phyloP scores from a whole-genome alignment of 1,140 invertebrate genomes.

The Drosophila tani region DNA sequence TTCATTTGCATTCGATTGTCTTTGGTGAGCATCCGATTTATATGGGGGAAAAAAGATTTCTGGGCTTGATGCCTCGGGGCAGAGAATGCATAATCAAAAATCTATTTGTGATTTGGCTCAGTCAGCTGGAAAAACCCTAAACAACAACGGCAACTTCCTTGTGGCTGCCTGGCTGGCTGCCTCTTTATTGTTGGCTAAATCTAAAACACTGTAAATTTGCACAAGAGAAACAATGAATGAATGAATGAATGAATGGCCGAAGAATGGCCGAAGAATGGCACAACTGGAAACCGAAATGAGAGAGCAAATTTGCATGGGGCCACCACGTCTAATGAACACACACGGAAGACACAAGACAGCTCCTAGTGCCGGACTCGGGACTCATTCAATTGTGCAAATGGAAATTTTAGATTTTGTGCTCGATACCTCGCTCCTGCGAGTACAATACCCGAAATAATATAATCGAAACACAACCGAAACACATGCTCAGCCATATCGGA shows the following conservation, averaged over 20 bases:
- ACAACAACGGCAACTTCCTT: conserved; percentile 15
- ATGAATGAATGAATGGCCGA: not conserved
- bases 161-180: conserved; percentile 1
- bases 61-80: conserved; percentile 13
- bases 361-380: conserved; percentile 9
- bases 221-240: conserved; percentile 8
- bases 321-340: conserved; percentile 63
- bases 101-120: conserved; percentile 25
- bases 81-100: conserved; percentile 28
- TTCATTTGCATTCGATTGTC: conserved; percentile 37
- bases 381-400: conserved; percentile 73
- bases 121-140: conserved; percentile 23
- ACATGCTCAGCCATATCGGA: conserved; percentile 7
- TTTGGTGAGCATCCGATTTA: conserved; percentile 5
- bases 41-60: conserved; percentile 7
- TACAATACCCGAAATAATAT: not conserved
- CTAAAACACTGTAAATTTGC: conserved; percentile 8
- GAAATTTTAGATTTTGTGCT: conserved; percentile 68
- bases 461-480: conserved; percentile 7
- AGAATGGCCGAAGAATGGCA: conserved; percentile 13
- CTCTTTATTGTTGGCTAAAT: conserved; percentile 19
- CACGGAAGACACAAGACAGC: conserved; percentile 17
- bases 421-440: conserved; percentile 25
- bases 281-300: conserved; percentile 27
- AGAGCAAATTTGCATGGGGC: conserved; percentile 52